These are phyloP conservation scores for Peromyscus polionotus DNA, from an alignment of 2,113 vertebrate genomes.

Conservation along the genomic window DNA sequence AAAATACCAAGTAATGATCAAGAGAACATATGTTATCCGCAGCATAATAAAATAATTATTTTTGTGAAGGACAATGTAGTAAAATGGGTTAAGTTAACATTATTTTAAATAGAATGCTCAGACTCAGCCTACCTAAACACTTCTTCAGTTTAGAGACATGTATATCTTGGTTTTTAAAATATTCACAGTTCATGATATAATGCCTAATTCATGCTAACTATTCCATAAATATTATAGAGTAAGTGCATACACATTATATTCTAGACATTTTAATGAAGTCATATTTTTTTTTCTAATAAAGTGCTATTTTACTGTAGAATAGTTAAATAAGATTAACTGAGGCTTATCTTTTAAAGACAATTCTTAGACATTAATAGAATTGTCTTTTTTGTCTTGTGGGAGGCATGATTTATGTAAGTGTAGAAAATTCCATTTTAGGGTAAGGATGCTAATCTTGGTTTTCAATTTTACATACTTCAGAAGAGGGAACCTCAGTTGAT, in stretches of 20 bases:
- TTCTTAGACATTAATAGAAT: conserved; percentile 11
- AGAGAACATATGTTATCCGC: neutral
- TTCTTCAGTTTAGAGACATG: neutral
- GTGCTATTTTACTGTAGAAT: neutral
- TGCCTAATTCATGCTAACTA: neutral
- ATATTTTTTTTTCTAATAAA: conserved; percentile 11
- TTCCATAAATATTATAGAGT: neutral
- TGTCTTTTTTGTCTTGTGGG: neutral
- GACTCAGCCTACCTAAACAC: neutral
- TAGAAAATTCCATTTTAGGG: neutral
- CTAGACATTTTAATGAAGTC: neutral
- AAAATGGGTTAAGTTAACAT: conserved; percentile 24
- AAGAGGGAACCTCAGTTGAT: neutral
- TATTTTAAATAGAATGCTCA: neutral
- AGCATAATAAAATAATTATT: conserved; percentile 41
- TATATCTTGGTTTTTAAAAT: neutral
- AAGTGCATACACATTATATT: neutral
- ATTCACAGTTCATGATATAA: neutral
- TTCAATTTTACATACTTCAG: neutral
- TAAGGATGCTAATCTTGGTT: neutral
- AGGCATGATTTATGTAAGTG: conserved; percentile 3
- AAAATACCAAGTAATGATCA: conserved; percentile 82
- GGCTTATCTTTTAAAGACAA: conserved; percentile 8
- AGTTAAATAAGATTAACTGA: conserved; percentile 13
- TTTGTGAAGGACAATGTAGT: neutral